Conservation (phyloP, 2,888 invertebrate genomes). For the Dasysyrphus albostriatus region DNA sequence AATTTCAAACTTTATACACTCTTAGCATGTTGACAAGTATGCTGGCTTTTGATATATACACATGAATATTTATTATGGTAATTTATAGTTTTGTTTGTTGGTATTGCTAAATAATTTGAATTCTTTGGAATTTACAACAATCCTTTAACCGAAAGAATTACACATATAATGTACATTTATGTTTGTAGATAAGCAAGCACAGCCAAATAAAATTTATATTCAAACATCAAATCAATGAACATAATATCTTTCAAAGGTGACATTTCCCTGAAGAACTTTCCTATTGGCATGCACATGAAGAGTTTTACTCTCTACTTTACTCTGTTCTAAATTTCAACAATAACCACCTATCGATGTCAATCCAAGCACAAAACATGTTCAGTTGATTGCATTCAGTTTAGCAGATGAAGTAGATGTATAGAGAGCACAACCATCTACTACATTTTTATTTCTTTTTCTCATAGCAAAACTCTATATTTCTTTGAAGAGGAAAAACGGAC, state of each 20-base stretch:
- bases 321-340: neutral
- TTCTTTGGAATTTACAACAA: neutral
- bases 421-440: neutral
- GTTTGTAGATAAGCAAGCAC: too few species aligned
- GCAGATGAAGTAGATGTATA: neutral
- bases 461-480: neutral
- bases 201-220: neutral
- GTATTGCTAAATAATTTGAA: too few species aligned
- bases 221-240: neutral
- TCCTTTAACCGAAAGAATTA: neutral
- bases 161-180: neutral
- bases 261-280: neutral
- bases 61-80: too few species aligned
- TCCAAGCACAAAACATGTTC: slow-evolving; percentile 2
- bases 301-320: neutral
- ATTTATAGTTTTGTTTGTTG: too few species aligned
- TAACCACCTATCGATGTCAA: neutral
- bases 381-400: neutral
- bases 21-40: too few species aligned
- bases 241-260: neutral
- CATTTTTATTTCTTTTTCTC: neutral
- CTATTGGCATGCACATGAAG: neutral
- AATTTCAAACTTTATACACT: too few species aligned
- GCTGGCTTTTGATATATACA: too few species aligned
- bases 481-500: neutral